phyloP scores from a whole-genome alignment of 2,797 vertebrate genomes.

The Gallinago nigripennis region DNA sequence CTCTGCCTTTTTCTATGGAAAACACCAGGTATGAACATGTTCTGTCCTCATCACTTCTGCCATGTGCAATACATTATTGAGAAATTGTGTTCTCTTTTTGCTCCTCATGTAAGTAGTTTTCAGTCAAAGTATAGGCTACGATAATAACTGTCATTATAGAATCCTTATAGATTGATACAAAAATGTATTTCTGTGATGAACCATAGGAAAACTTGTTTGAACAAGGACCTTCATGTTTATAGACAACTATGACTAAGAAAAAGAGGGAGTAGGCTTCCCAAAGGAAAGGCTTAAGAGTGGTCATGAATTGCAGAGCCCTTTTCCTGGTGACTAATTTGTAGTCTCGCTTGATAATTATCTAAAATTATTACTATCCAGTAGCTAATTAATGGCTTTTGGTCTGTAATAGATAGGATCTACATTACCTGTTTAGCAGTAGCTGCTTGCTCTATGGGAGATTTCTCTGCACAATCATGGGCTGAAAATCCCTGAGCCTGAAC shows the following conservation, averaged over 20 bases:
- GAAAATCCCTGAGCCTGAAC: background rate
- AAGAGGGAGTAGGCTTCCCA: background rate
- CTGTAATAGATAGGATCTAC: background rate
- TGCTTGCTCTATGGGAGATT: background rate
- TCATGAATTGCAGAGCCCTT: background rate
- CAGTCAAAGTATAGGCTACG: background rate
- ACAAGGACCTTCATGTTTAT: background rate
- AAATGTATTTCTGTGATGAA: background rate
- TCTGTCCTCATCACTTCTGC: background rate
- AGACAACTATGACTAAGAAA: background rate
- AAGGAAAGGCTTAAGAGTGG: background rate
- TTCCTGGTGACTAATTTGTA: constrained; percentile 37
- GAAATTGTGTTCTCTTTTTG: background rate
- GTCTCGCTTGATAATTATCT: background rate
- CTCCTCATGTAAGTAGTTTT: background rate
- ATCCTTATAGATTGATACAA: background rate
- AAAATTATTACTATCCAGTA: background rate
- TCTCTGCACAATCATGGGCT: background rate
- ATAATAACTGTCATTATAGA: background rate
- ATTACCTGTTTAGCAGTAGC: background rate
- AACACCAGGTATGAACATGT: constrained; percentile 83
- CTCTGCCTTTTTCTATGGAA: constrained; percentile 92
- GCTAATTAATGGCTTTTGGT: constrained; percentile 18
- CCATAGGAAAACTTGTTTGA: background rate
- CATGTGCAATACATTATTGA: background rate